A percentile compares a stretch with the other conserved stretches of the same genome.
These are phyloP conservation scores for Drosophila chauvacae DNA, from an alignment of 1,140 invertebrate species.

Conservation along the genomic window DNA sequence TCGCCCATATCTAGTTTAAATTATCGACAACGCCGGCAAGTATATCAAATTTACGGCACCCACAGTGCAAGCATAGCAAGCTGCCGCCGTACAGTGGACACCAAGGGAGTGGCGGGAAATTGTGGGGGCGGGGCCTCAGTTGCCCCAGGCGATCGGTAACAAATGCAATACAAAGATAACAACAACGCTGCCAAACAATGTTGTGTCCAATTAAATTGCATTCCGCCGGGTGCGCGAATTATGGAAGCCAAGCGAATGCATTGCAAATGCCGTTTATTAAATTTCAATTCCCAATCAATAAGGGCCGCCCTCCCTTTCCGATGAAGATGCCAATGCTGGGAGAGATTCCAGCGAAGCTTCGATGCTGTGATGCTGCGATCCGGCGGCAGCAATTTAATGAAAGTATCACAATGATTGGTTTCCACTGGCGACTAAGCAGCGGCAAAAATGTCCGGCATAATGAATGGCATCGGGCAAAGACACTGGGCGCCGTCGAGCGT, in stretches of 20 bases:
- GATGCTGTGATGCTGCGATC: neutral
- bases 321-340: conserved; percentile 15
- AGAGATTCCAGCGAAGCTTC: neutral
- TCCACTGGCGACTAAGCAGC: conserved; percentile 76
- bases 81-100: conserved; percentile 4
- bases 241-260: conserved; percentile 48
- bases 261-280: conserved; percentile 68
- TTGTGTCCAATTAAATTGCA: conserved; percentile 76
- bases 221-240: conserved; percentile 59
- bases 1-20: conserved; percentile 64
- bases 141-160: conserved; percentile 24
- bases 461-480: conserved; percentile 79
- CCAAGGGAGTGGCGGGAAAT: neutral
- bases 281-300: conserved; percentile 68
- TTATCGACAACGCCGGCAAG: conserved; percentile 68
- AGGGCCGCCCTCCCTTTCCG: conserved; percentile 10
- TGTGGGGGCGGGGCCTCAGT: neutral
- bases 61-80: conserved; percentile 55
- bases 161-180: conserved; percentile 64
- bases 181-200: conserved; percentile 65
- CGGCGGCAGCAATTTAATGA: conserved; percentile 69
- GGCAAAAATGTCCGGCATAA: conserved; percentile 80
- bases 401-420: conserved; percentile 83
- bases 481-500: conserved; percentile 67
- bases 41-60: conserved; percentile 77